Evolutionary conservation across 1,140 invertebrate species (phyloP).

Genomic region (Maniola jurtina): DNA sequence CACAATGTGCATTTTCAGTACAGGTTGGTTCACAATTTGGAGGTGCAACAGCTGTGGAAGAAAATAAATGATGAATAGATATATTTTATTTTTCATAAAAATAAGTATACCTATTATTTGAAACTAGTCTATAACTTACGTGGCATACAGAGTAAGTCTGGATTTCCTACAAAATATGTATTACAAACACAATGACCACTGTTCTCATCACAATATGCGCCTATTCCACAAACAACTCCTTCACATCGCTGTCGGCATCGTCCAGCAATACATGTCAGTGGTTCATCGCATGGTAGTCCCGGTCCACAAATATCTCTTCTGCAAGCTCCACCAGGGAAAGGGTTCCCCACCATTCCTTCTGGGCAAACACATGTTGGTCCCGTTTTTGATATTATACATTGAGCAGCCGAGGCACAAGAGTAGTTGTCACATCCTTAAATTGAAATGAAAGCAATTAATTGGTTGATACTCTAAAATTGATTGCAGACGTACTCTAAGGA

Average conservation of each 20-base stretch:
- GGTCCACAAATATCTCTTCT: constrained; percentile 88
- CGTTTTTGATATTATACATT: constrained; percentile 90
- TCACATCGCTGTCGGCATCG: constrained; percentile 92
- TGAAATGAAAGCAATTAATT: neutral
- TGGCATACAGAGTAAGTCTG: constrained; percentile 93
- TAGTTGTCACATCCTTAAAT: constrained; percentile 87
- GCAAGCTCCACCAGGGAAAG: constrained; percentile 93
- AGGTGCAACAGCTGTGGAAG: constrained; percentile 84
- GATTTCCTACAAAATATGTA: constrained; percentile 92
- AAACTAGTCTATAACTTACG: constrained; percentile 82
- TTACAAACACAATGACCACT: constrained; percentile 92
- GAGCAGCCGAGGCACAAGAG: constrained; percentile 89
- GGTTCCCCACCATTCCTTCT: constrained; percentile 92
- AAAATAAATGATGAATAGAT: constrained; percentile 21
- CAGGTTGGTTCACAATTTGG: constrained; percentile 90
- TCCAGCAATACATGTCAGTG: constrained; percentile 90
- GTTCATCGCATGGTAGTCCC: constrained; percentile 86
- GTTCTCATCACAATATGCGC: constrained; percentile 87
- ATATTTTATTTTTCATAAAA: neutral
- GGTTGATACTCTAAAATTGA: neutral
- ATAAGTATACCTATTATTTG: neutral
- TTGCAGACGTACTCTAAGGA: neutral
- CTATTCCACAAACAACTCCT: constrained; percentile 87
- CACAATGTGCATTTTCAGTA: constrained; percentile 91
- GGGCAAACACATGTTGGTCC: constrained; percentile 93